A percentile compares a stretch with the other conserved stretches of the same genome.
Evolutionary conservation across 2,113 vertebrate species (phyloP).

Genomic region (Petrocephalus microphthalmus): DNA sequence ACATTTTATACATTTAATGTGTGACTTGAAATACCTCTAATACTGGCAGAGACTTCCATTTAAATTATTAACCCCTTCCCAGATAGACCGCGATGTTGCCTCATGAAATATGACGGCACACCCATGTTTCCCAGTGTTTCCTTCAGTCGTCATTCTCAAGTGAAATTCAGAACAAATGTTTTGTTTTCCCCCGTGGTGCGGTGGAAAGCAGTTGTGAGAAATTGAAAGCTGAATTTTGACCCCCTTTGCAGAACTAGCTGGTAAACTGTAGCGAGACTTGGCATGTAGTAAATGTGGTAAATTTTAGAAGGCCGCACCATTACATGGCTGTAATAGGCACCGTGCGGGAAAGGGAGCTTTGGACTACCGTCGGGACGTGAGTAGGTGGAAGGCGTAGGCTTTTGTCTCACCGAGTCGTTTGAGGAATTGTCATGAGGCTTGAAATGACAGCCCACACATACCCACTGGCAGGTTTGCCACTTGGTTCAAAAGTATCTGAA

Average conservation of each 20-base stretch:
- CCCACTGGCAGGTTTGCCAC: neutral
- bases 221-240: neutral
- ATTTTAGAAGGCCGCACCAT: neutral
- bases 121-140: neutral
- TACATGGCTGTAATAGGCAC: neutral
- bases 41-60: neutral
- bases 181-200: neutral
- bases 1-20: conserved; percentile 22
- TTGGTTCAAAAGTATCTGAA: neutral
- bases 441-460: neutral
- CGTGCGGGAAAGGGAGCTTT: neutral
- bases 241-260: neutral
- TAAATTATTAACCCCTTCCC: conserved; percentile 9
- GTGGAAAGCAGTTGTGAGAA: neutral
- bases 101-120: neutral
- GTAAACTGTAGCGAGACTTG: neutral
- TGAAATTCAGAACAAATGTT: neutral
- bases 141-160: neutral
- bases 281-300: neutral
- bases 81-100: neutral
- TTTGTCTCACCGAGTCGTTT: neutral
- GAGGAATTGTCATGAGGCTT: conserved; percentile 11
- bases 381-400: neutral
- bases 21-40: neutral
- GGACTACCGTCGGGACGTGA: neutral